Evolutionary conservation across 2,888 invertebrate species (phyloP).

Genomic region (Eupeodes luniger): DNA sequence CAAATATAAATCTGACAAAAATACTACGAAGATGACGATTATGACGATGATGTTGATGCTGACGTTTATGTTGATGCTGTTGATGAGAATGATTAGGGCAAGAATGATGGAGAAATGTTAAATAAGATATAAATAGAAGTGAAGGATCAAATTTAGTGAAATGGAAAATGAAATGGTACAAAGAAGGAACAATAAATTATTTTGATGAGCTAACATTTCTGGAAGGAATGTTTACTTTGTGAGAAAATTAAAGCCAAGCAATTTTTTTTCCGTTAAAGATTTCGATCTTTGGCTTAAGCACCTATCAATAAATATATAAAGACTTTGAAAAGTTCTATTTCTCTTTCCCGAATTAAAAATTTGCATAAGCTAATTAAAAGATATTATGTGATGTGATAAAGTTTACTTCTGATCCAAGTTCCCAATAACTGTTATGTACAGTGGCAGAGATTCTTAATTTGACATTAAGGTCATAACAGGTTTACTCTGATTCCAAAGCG

Average conservation of each 20-base stretch:
- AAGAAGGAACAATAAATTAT: conserved; percentile 35
- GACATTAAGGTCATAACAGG: no score
- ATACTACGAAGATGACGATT: conserved; percentile 19
- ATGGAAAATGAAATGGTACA: conserved; percentile 38
- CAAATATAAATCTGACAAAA: conserved; percentile 23
- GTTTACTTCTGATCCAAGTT: no score
- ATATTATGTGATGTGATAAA: no score
- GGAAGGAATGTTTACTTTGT: neutral
- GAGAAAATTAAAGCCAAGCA: neutral
- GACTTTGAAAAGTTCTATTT: no score
- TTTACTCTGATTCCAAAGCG: no score
- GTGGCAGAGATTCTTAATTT: no score
- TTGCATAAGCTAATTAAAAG: no score
- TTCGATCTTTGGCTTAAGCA: neutral
- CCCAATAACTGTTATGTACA: no score
- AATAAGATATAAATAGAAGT: conserved; percentile 40
- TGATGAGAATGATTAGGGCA: conserved; percentile 51
- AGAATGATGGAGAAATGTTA: conserved; percentile 51
- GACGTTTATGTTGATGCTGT: conserved; percentile 31
- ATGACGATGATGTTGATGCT: conserved; percentile 28
- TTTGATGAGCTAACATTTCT: neutral
- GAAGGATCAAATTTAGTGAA: conserved; percentile 29
- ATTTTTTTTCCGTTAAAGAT: neutral
- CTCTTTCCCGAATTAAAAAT: no score
- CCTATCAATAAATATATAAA: no score